Base-by-base conservation (phyloP, 2,888 invertebrate species). In the Gasteruption jaculator region DNA sequence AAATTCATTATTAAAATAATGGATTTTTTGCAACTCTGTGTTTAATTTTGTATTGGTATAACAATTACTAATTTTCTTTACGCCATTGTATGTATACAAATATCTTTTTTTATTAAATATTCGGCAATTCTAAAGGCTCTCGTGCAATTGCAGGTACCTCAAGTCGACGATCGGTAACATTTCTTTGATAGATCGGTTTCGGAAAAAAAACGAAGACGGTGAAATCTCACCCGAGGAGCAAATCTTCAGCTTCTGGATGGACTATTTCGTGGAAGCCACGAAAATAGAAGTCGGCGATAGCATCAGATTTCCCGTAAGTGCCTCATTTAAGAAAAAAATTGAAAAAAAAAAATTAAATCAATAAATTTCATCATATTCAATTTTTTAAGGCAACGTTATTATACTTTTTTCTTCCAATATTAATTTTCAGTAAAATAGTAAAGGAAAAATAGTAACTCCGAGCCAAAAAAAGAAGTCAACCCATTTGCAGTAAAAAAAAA, bases 101-200 rank as follows among this genome's bases (percentile, higher is more conserved):
- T n/a, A n/a, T n/a, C n/a, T n/a, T n/a, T n/a, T n/a, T n/a, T n/a
- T n/a, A n/a, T 21, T 16, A 16, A 37, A n/a, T 38, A 14, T 19
- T 8, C 18, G 15, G 11, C 4, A 22, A 4, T 7, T 10, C 30
- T n/a, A n/a, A n/a, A n/a, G n/a, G n/a, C n/a, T n/a, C n/a, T 11
- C n/a, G n/a, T n/a, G n/a, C n/a, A n/a, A n/a, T 52, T 54, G 25
- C 52, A 81, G 81, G 81, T 95, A 95, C 71, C 76, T 99, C 46
- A 97, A 96, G 68, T 92, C 92, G 1, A 93, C 93, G n/a, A 89
- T 94, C 68, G 92, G 92, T 14, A 97, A 97, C 72, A 95, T 96
- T 55, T 83, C 88, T 54, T 75, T 99, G 44, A 97, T 97, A 63
- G 90, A 91, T 71, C 79, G 88, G 50, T 95, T 94, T 72, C 80